These are phyloP conservation scores for Andrena fulva DNA, from an alignment of 2,888 invertebrate genomes.

Conservation along the genomic window DNA sequence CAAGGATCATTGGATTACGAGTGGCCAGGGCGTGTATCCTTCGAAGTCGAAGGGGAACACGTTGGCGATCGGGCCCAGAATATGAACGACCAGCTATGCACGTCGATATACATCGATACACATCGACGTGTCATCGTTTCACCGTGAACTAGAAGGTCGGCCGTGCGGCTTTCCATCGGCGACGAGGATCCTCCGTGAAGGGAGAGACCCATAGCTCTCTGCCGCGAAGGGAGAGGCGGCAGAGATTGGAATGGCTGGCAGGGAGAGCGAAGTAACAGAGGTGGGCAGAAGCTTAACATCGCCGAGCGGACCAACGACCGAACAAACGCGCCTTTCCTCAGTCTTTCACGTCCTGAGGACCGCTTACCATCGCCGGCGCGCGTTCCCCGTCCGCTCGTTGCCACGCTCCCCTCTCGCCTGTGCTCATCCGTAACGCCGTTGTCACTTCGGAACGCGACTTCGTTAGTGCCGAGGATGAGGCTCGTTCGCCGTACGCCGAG, in stretches of 20 bases:
- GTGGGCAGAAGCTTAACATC: constrained; percentile 53
- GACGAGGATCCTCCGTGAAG: constrained; percentile 51
- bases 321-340: constrained; percentile 75
- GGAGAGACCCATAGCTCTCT: constrained; percentile 33
- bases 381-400: constrained; percentile 5
- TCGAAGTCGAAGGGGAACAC: not conserved
- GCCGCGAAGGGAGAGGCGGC: constrained; percentile 56
- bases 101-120: not conserved
- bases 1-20: constrained; percentile 4
- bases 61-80: constrained; percentile 5
- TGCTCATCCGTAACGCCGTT: not conserved
- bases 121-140: constrained; percentile 17
- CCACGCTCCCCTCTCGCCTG: not conserved
- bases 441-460: constrained; percentile 10
- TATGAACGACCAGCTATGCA: constrained; percentile 10
- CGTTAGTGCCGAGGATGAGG: constrained; percentile 54
- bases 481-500: constrained; percentile 1
- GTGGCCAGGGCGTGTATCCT: not conserved
- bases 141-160: constrained; percentile 59
- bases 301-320: constrained; percentile 48
- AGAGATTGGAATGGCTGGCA: constrained; percentile 73
- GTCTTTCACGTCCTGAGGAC: constrained; percentile 81
- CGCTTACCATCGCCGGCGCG: constrained; percentile 72
- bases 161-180: constrained; percentile 20
- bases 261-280: constrained; percentile 63